Conservation (phyloP, 2,888 invertebrate genomes). For the Sarcophaga carnaria region DNA sequence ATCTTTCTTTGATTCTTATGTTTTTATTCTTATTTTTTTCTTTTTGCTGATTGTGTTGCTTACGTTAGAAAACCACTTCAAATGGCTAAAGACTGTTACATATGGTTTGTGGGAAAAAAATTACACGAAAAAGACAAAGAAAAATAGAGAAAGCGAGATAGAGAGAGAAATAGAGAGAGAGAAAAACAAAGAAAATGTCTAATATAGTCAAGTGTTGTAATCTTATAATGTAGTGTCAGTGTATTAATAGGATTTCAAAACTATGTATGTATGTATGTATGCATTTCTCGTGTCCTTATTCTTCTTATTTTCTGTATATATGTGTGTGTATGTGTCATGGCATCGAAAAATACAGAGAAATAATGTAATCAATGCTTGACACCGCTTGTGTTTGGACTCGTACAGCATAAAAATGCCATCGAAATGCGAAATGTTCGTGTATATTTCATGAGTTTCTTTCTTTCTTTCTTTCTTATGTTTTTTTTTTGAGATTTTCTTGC, state of each 20-base stretch:
- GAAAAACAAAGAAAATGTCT: slow-evolving; percentile 19
- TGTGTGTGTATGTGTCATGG: slow-evolving; percentile 13
- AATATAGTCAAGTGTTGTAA: slow-evolving; percentile 62
- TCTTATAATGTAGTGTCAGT: slow-evolving; percentile 56
- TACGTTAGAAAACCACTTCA: slow-evolving; percentile 32
- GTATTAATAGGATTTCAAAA: slow-evolving; percentile 42
- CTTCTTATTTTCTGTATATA: slow-evolving; percentile 2
- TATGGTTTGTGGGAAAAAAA: background rate
- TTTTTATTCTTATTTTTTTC: background rate
- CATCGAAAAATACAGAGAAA: slow-evolving; percentile 50
- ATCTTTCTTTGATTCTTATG: too few species aligned
- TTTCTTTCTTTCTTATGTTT: background rate
- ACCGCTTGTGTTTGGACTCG: slow-evolving; percentile 41
- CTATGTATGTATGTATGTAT: background rate
- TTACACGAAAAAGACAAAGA: background rate
- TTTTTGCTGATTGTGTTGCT: slow-evolving; percentile 18
- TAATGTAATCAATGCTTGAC: slow-evolving; percentile 57
- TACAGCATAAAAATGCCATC: slow-evolving; percentile 43
- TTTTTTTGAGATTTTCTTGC: background rate
- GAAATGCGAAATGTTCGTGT: slow-evolving; percentile 37
- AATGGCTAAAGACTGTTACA: background rate
- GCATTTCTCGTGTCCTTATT: background rate
- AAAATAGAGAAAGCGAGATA: background rate
- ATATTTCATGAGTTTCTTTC: slow-evolving; percentile 12
- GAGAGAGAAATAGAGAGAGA: background rate